Evolutionary conservation across 2,113 vertebrate genomes (phyloP).

Genomic region (Romanogobio albipinnatus): DNA sequence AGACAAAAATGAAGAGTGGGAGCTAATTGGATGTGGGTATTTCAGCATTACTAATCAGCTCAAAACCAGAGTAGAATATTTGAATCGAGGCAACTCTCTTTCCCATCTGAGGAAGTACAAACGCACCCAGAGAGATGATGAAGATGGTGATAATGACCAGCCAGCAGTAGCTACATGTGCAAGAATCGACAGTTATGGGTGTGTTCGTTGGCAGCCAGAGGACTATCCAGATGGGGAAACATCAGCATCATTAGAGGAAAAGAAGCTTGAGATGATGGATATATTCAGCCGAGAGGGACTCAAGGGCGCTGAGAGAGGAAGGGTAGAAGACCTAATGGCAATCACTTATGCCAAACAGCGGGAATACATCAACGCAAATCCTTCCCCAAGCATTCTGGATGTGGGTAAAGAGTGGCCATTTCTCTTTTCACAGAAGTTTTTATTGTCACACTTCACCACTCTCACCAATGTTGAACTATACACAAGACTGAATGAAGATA

Average conservation of each 20-base stretch:
- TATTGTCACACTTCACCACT: constrained; percentile 8
- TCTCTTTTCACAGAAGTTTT: constrained; percentile 12
- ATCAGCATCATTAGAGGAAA: background rate
- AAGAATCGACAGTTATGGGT: background rate
- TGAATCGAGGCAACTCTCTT: background rate
- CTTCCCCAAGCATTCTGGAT: background rate
- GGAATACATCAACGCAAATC: background rate
- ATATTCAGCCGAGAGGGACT: background rate
- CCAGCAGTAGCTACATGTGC: background rate
- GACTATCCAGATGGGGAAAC: background rate
- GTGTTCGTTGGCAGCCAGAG: background rate
- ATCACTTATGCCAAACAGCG: background rate
- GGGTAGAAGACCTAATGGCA: background rate
- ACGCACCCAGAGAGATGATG: background rate
- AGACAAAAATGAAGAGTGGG: background rate
- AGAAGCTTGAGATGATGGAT: background rate
- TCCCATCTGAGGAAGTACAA: background rate
- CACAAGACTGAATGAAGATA: background rate
- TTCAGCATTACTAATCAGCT: background rate
- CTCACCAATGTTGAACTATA: constrained; percentile 10
- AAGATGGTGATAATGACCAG: background rate
- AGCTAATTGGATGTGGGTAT: background rate
- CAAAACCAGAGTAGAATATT: constrained; percentile 1
- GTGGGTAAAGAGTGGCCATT: background rate
- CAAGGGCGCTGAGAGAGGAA: background rate